These are phyloP conservation scores for Barypeithes pellucidus DNA, from an alignment of 2,888 invertebrate genomes.

Conservation along the genomic window DNA sequence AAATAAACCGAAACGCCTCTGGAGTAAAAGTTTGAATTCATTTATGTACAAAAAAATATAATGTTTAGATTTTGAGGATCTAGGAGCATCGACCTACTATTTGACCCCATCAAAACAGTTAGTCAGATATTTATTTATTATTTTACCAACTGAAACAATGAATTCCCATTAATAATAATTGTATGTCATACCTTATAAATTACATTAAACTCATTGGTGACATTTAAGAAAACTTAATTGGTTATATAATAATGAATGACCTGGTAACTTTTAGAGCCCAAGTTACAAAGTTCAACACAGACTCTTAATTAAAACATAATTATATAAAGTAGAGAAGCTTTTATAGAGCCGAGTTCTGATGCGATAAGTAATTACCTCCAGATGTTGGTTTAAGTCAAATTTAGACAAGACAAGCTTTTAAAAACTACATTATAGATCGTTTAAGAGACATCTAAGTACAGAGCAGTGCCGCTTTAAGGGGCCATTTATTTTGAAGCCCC, in stretches of 20 bases:
- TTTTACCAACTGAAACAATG: too few relatives aligned
- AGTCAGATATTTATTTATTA: too few relatives aligned
- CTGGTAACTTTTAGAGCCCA: constrained; percentile 1
- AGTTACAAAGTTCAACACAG: constrained; percentile 8
- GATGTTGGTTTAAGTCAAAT: constrained; percentile 9
- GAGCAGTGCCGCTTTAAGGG: too few relatives aligned
- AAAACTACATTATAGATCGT: background rate
- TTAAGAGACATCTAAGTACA: too few relatives aligned
- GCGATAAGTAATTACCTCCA: constrained; percentile 18
- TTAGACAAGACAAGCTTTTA: background rate
- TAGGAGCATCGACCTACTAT: too few relatives aligned
- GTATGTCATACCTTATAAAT: background rate
- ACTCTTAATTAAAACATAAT: constrained; percentile 21
- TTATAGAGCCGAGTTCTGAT: constrained; percentile 15
- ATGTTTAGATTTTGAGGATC: too few relatives aligned
- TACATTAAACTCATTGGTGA: background rate
- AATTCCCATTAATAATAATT: too few relatives aligned
- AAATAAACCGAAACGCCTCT: too few relatives aligned
- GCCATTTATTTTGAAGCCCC: too few relatives aligned
- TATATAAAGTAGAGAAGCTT: constrained; percentile 16
- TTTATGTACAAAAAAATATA: too few relatives aligned
- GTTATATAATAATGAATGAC: constrained; percentile 1
- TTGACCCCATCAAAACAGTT: too few relatives aligned
- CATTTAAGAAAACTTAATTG: constrained; percentile 8
- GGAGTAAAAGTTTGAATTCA: too few relatives aligned